These are phyloP conservation scores for Mesembrinibis cayennensis DNA, from an alignment of 2,113 vertebrate genomes.

Conservation along the genomic window DNA sequence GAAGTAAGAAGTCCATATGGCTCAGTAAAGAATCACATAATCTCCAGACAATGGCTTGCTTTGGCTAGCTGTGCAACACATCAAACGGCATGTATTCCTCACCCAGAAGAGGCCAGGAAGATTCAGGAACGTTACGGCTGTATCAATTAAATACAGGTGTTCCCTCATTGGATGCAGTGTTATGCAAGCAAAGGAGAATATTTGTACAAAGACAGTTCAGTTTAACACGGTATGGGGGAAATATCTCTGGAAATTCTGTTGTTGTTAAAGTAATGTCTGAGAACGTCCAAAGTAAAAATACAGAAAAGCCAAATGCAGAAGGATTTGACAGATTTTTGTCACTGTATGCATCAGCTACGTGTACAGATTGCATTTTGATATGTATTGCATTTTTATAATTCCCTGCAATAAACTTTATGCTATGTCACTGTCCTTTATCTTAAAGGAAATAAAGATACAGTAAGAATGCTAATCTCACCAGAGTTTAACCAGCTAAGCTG, in stretches of 20 bases:
- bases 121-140: neutral
- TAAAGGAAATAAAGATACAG: neutral
- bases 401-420: neutral
- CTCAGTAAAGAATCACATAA: neutral
- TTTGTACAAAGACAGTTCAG: neutral
- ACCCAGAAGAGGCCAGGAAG: neutral
- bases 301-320: neutral
- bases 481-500: neutral
- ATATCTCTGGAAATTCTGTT: neutral
- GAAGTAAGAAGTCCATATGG: neutral
- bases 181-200: neutral
- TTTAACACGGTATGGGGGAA: neutral
- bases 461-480: neutral
- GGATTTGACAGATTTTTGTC: neutral
- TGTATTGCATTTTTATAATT: neutral
- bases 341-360: neutral
- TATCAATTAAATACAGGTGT: neutral
- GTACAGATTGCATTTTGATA: neutral
- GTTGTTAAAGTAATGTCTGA: neutral
- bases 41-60: neutral
- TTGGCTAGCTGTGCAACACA: neutral
- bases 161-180: neutral
- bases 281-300: neutral
- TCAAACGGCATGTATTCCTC: neutral
- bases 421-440: neutral